These are phyloP conservation scores for Brachionus plicatilis DNA, from an alignment of 1,140 invertebrate species.

Conservation along the genomic window DNA sequence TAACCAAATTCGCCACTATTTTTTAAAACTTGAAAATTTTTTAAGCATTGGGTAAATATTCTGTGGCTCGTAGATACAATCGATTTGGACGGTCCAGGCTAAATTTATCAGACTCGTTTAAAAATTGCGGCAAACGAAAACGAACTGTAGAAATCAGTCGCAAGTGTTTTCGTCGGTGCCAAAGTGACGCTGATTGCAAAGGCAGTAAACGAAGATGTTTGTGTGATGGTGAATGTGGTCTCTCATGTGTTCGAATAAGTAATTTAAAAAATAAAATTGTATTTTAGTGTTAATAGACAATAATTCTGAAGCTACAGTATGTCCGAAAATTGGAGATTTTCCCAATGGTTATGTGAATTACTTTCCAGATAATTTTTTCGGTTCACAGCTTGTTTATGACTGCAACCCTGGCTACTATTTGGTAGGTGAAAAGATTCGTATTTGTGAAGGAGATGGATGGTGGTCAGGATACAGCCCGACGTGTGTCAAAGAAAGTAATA, in stretches of 20 bases:
- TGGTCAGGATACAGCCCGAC: constrained; percentile 55
- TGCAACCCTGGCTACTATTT: constrained; percentile 56
- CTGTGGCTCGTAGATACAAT: background rate
- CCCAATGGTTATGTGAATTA: constrained; percentile 37
- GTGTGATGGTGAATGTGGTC: constrained; percentile 89
- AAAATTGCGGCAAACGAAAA: constrained; percentile 24
- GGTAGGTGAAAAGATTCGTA: constrained; percentile 49
- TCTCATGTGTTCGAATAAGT: constrained; percentile 90
- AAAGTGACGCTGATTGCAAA: constrained; percentile 84
- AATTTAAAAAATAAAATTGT: background rate
- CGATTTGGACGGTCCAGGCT: background rate
- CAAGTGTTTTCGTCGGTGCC: constrained; percentile 81
- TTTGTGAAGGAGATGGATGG: constrained; percentile 56
- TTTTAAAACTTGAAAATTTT: background rate
- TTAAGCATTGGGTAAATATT: constrained; percentile 13
- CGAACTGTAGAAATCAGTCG: constrained; percentile 43
- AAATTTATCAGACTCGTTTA: background rate
- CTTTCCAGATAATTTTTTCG: constrained; percentile 50
- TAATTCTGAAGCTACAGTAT: constrained; percentile 21
- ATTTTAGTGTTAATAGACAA: background rate
- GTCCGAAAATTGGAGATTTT: constrained; percentile 9
- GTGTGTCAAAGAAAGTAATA: constrained; percentile 43
- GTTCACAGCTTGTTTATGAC: constrained; percentile 52
- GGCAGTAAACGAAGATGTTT: constrained; percentile 92
- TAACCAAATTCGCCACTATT: no score